A percentile compares a stretch with the other conserved stretches of the same genome.
Evolutionary conservation across 2,113 vertebrate species (phyloP).

Genomic region (Pheucticus melanocephalus): DNA sequence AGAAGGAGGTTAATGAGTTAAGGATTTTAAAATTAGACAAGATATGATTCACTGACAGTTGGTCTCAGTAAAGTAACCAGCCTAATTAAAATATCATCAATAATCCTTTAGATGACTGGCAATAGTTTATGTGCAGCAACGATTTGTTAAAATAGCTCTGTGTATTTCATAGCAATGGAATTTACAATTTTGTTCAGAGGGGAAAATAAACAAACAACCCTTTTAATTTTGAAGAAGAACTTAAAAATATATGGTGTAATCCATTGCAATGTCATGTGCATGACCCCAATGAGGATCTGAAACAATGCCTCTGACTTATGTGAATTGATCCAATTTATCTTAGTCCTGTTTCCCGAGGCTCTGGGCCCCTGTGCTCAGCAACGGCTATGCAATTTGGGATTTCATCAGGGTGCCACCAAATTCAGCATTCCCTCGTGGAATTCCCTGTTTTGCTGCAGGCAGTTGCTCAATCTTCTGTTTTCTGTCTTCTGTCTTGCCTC

Average conservation of each 20-base stretch:
- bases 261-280: neutral
- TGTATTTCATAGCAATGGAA: constrained; percentile 16
- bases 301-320: neutral
- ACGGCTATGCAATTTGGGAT: neutral
- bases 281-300: neutral
- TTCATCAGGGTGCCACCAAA: constrained; percentile 42
- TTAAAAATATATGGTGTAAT: neutral
- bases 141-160: neutral
- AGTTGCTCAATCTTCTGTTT: constrained; percentile 51
- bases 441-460: constrained; percentile 27
- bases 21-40: constrained; percentile 2
- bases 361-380: neutral
- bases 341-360: neutral
- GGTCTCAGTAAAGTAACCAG: constrained; percentile 1
- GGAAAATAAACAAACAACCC: neutral
- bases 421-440: constrained; percentile 35
- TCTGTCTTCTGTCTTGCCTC: neutral
- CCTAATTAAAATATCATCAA: constrained; percentile 29
- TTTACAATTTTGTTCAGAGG: neutral
- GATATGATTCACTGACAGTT: neutral
- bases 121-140: neutral
- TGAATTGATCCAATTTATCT: neutral
- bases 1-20: neutral
- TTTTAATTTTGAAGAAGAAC: neutral
- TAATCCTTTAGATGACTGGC: constrained; percentile 3